These are phyloP conservation scores for Drosophila paracracens DNA, from an alignment of 2,888 invertebrate genomes.

Conservation along the genomic window DNA sequence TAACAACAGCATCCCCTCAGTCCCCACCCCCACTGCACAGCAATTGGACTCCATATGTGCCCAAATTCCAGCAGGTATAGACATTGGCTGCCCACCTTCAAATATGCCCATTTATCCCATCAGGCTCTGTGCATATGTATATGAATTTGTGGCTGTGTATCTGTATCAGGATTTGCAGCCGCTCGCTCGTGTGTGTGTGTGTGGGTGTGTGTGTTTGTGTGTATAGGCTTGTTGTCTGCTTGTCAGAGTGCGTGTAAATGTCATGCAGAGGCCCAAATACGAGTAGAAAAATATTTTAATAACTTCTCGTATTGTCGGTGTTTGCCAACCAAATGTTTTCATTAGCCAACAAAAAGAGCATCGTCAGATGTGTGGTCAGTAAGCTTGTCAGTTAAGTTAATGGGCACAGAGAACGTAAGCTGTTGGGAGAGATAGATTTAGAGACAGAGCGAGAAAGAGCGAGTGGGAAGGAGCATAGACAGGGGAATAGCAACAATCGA, in stretches of 20 bases:
- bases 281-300: conserved; percentile 73
- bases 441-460: not conserved
- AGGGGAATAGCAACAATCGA: conserved; percentile 36
- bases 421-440: not conserved
- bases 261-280: conserved; percentile 45
- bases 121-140: conserved; percentile 9
- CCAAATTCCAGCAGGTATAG: conserved; percentile 32
- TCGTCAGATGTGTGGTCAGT: conserved; percentile 27
- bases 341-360: conserved; percentile 60
- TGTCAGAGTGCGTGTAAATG: conserved; percentile 63
- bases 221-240: conserved; percentile 37
- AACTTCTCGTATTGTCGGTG: conserved; percentile 59
- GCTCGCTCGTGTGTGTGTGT: not conserved
- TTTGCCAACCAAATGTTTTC: conserved; percentile 69
- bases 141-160: conserved; percentile 3
- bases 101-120: conserved; percentile 41
- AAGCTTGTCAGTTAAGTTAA: conserved; percentile 37
- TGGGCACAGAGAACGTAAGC: conserved; percentile 7
- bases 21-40: not conserved
- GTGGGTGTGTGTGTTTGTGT: conserved; percentile 5
- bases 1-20: conserved; percentile 14
- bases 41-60: conserved; percentile 16
- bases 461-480: not conserved
- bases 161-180: not conserved
- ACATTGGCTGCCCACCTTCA: conserved; percentile 36